phyloP scores from a whole-genome alignment of 2,797 vertebrate species.

The Protonibea diacanthus region DNA sequence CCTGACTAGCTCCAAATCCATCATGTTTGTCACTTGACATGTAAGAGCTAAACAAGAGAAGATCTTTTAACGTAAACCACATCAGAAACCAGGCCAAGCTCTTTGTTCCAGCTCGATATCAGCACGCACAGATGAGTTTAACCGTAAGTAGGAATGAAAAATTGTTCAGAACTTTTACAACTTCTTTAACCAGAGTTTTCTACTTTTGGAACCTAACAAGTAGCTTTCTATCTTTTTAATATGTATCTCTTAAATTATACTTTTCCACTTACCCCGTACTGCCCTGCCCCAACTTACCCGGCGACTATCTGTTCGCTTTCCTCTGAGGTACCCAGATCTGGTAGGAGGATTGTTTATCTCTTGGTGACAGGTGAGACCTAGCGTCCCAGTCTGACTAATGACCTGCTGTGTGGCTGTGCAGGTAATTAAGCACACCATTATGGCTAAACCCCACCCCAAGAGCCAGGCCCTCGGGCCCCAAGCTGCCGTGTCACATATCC shows the following conservation, averaged over 20 bases:
- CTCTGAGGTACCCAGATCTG: slow-evolving; percentile 65
- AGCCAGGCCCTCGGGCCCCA: slow-evolving; percentile 74
- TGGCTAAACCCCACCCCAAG: slow-evolving; percentile 80
- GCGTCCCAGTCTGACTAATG: slow-evolving; percentile 83
- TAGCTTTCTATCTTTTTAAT: slow-evolving; percentile 36
- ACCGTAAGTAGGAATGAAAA: not conserved
- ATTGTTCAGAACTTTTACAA: slow-evolving; percentile 4
- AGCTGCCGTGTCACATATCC: slow-evolving; percentile 83
- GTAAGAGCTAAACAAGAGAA: slow-evolving; percentile 51
- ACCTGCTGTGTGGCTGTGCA: slow-evolving; percentile 83
- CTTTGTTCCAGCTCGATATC: slow-evolving; percentile 2
- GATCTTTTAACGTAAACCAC: slow-evolving; percentile 24
- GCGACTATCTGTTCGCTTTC: slow-evolving; percentile 41
- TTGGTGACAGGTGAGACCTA: slow-evolving; percentile 80
- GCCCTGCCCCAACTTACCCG: slow-evolving; percentile 35
- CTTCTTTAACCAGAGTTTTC: slow-evolving; percentile 15
- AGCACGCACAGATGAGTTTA: not conserved
- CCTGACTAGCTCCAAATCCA: slow-evolving; percentile 44
- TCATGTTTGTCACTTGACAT: slow-evolving; percentile 61
- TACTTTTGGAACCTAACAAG: slow-evolving; percentile 20
- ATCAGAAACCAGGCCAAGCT: slow-evolving; percentile 9
- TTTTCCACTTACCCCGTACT: slow-evolving; percentile 4
- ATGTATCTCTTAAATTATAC: slow-evolving; percentile 31
- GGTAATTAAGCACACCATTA: slow-evolving; percentile 90
- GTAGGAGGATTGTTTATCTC: slow-evolving; percentile 82